phyloP scores from a whole-genome alignment of 2,797 vertebrate species.

The Pipistrellus nathusii region DNA sequence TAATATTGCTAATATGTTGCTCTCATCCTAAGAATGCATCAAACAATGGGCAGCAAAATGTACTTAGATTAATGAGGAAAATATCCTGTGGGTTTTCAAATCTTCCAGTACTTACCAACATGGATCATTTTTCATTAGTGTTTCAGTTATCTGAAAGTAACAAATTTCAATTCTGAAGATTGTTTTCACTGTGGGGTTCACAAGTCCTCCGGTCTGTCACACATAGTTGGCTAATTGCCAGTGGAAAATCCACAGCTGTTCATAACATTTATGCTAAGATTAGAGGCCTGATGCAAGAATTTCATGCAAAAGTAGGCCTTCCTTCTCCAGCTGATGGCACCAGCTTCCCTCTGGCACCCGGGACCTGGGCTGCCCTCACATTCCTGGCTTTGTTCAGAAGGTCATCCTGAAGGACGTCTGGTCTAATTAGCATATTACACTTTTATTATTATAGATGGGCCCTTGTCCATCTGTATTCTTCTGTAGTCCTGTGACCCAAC shows the following conservation, averaged over 20 bases:
- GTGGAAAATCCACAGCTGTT: constrained; percentile 10
- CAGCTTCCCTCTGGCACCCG: too few species aligned
- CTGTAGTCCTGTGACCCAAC: constrained; percentile 47
- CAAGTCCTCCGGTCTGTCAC: neutral
- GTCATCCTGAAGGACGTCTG: too few species aligned
- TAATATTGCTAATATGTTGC: neutral
- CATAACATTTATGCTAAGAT: constrained; percentile 62
- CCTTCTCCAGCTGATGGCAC: too few species aligned
- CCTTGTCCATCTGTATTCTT: constrained; percentile 26
- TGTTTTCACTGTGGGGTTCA: neutral
- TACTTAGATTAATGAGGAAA: neutral
- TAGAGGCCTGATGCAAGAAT: too few species aligned
- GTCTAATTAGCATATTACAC: too few species aligned
- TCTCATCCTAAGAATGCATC: neutral
- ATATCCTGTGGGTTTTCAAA: neutral
- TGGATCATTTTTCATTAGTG: neutral
- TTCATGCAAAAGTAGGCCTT: too few species aligned
- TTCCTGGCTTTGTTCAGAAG: too few species aligned
- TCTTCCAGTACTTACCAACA: neutral
- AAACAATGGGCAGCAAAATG: neutral
- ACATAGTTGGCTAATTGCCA: constrained; percentile 13
- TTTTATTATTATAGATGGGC: neutral
- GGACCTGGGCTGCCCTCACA: too few species aligned
- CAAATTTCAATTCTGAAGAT: neutral
- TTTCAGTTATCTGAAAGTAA: neutral